Evolutionary conservation across 2,888 invertebrate genomes (phyloP), one percentile per base, ranked within the genome.

Genomic region (Anarsia innoxiella): DNA sequence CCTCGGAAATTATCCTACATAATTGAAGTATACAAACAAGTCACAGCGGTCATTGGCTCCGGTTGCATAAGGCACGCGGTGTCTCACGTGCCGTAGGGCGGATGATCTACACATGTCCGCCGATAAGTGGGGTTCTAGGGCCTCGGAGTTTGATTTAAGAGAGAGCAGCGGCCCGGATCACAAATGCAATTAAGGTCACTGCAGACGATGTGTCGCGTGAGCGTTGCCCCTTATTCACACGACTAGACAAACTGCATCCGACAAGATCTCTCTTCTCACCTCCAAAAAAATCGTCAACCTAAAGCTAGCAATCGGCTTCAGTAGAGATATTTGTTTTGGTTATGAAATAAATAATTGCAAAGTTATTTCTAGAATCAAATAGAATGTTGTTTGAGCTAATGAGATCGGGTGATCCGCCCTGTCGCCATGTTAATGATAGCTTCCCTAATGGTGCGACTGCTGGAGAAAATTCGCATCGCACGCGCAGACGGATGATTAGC

Each of bases 71-170:
- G 69, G 48, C 55, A 62, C 58, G 51, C 59, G 44, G 55, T 53
- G 53, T 51, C 53, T 59, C 62, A 57, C 65, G 61, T 60, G 63
- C 45, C 31, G 10, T 62, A 71, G 72, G 72, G 66, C 72, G 60
- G 69, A 68, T 71, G 64, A 62, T 67, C 68, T 59, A 41, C 51
- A 48, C 54, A 62, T 59, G 57, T 46, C 49, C 49, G 44, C 53
- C 49, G 56, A 63, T 66, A 83, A 77, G 80, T 82, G 58, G 80
- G 75, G 73, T 66, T 84, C 70, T 78, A 80, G 83, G 83, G 78
- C 82, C 72, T 55, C 59, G 59, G 53, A 78, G 80, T 68, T 84
- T 83, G 79, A 77, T 78, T 83, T 82, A 70, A 83, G 82, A 82
- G 82, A 83, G 82, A 83, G 79, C 72, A 79, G 69, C 55, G 74